Conservation (phyloP, 2,797 vertebrate species). For the Bovichtus diacanthus region DNA sequence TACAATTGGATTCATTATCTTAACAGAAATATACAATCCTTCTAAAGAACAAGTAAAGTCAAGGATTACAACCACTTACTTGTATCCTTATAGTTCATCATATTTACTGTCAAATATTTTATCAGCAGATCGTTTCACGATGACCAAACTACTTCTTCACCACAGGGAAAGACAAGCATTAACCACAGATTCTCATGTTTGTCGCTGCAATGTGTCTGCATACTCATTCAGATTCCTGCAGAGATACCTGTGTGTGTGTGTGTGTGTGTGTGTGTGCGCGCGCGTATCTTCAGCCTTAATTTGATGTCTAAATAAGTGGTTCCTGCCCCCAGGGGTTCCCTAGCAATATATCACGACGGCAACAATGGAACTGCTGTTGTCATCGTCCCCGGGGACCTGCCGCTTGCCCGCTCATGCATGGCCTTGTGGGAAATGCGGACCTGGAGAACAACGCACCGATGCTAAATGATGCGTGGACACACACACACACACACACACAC, state of each 20-base stretch:
- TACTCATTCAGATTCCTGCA: constrained; percentile 27
- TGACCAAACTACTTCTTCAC: neutral
- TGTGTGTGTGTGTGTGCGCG: constrained; percentile 26
- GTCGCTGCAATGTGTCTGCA: neutral
- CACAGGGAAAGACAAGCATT: neutral
- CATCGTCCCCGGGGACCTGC: constrained; percentile 67
- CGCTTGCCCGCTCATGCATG: constrained; percentile 72
- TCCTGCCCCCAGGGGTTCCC: constrained; percentile 71
- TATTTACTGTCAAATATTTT: neutral
- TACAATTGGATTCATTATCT: neutral
- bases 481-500: constrained; percentile 26
- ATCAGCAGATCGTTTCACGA: neutral
- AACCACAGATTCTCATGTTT: constrained; percentile 2
- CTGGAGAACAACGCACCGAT: constrained; percentile 52
- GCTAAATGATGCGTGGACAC: constrained; percentile 62
- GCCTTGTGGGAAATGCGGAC: constrained; percentile 77
- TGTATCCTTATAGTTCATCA: neutral
- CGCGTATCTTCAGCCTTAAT: constrained; percentile 76
- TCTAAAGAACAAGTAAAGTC: too few relatives aligned
- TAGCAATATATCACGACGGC: constrained; percentile 76
- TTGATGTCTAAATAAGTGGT: constrained; percentile 86
- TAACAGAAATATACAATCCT: neutral
- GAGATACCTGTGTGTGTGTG: constrained; percentile 15
- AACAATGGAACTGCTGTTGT: constrained; percentile 76
- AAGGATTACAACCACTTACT: too few relatives aligned